Percentiles rank a stretch among this genome's conserved stretches.
Conservation (phyloP, 2,113 vertebrate species). For the Istiophorus platypterus region DNA sequence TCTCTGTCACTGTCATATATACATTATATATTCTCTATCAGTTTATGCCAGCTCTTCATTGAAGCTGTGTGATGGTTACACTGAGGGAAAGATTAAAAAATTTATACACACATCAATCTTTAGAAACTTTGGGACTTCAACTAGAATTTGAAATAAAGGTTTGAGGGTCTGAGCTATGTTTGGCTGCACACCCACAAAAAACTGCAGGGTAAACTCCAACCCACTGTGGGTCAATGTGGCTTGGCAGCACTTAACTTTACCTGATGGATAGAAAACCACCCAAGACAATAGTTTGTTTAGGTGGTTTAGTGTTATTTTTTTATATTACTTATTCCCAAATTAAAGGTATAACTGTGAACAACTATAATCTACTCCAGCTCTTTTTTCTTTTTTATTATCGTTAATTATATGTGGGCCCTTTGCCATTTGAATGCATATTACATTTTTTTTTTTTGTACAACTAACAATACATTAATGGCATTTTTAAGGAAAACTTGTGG, state of each 20-base stretch:
- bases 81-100: neutral
- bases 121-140: neutral
- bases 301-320: neutral
- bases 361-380: neutral
- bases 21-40: neutral
- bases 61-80: neutral
- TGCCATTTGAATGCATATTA: neutral
- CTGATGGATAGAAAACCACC: neutral
- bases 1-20: neutral
- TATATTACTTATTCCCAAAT: neutral
- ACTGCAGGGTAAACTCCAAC: neutral
- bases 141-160: neutral
- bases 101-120: neutral
- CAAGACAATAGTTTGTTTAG: neutral
- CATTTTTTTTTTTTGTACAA: neutral
- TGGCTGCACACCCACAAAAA: neutral
- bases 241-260: neutral
- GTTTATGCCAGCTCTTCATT: too few species aligned
- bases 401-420: neutral
- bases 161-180: neutral
- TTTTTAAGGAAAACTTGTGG: neutral
- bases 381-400: neutral
- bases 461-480: neutral
- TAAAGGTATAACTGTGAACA: neutral
- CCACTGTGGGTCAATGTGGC: neutral